Percentiles rank a stretch among this genome's conserved stretches.
phyloP scores from a whole-genome alignment of 2,797 vertebrate genomes.

The Psittacula echo region DNA sequence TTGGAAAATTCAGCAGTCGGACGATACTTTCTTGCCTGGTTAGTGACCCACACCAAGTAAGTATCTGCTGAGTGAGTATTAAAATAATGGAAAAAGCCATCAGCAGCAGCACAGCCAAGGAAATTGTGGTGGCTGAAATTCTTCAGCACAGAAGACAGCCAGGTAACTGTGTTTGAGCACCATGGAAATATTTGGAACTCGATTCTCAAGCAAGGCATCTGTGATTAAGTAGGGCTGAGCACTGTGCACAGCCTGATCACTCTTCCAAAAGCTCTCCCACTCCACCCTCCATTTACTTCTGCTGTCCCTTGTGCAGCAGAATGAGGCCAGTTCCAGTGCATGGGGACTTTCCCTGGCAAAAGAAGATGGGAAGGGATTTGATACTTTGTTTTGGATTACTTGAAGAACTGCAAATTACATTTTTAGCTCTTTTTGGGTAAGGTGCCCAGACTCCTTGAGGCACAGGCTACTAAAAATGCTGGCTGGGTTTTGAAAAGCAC shows the following conservation, averaged over 20 bases:
- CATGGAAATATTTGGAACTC: constrained; percentile 42
- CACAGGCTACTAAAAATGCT: constrained; percentile 52
- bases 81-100: constrained; percentile 53
- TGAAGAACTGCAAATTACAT: constrained; percentile 63
- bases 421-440: constrained; percentile 65
- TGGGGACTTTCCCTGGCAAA: constrained; percentile 45
- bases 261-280: constrained; percentile 54
- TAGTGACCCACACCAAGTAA: constrained; percentile 3
- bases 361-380: constrained; percentile 51
- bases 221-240: constrained; percentile 56
- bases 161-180: constrained; percentile 37
- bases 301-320: constrained; percentile 12
- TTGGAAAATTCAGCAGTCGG: not conserved
- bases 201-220: constrained; percentile 18
- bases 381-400: constrained; percentile 64
- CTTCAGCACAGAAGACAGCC: not conserved
- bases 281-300: constrained; percentile 60
- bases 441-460: constrained; percentile 58
- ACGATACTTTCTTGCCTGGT: not conserved
- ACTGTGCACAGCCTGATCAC: constrained; percentile 15
- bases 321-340: not conserved
- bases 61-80: constrained; percentile 14
- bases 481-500: constrained; percentile 11
- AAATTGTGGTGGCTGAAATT: constrained; percentile 45
- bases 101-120: constrained; percentile 14